A percentile compares a stretch with the other conserved stretches of the same genome.
phyloP scores from a whole-genome alignment of 2,797 vertebrate species.

The Semaprochilodus insignis region DNA sequence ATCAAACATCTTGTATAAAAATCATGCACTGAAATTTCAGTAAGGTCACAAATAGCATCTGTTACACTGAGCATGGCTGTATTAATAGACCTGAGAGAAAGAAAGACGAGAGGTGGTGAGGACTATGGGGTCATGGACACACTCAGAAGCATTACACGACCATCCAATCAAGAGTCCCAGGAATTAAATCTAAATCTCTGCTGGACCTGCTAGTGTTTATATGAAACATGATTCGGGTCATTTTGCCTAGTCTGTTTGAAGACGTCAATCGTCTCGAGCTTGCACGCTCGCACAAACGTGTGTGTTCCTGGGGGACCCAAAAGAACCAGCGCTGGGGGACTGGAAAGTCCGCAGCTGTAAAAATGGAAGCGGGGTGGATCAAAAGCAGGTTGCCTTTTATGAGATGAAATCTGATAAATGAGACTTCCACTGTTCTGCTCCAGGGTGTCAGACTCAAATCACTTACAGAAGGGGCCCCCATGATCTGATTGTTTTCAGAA shows the following conservation, averaged over 20 bases:
- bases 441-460: slow-evolving; percentile 65
- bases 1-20: too few species aligned
- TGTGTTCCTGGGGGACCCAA: slow-evolving; percentile 43
- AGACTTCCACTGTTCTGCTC: slow-evolving; percentile 55
- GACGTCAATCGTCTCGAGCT: background rate
- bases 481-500: slow-evolving; percentile 66
- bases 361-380: slow-evolving; percentile 64
- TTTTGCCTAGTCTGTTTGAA: slow-evolving; percentile 38
- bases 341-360: slow-evolving; percentile 66
- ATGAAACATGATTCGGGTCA: slow-evolving; percentile 63
- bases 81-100: background rate
- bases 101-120: background rate
- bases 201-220: slow-evolving; percentile 64
- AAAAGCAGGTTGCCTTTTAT: slow-evolving; percentile 65
- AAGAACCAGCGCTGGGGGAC: slow-evolving; percentile 48
- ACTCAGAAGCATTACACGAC: background rate
- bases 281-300: slow-evolving; percentile 7
- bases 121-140: background rate
- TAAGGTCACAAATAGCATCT: too few species aligned
- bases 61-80: background rate
- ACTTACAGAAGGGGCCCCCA: slow-evolving; percentile 66
- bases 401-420: slow-evolving; percentile 71
- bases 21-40: too few species aligned
- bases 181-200: slow-evolving; percentile 38
- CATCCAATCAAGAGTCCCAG: slow-evolving; percentile 18